Evolutionary conservation across 2,113 vertebrate species (phyloP).

Genomic region (Centrocercus urophasianus): DNA sequence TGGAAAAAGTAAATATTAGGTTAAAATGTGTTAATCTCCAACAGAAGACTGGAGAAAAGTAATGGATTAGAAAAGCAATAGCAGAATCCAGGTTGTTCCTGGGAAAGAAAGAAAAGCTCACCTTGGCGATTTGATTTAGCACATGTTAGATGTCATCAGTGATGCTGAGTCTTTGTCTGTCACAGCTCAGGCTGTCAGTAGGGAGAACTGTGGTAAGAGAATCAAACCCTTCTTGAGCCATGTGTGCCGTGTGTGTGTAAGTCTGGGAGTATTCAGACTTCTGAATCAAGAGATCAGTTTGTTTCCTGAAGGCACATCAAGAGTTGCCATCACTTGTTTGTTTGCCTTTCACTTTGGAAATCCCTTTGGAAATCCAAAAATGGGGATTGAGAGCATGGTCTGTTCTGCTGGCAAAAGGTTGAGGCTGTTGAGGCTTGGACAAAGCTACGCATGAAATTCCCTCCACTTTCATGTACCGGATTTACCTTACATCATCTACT

Average conservation of each 20-base stretch:
- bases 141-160: fast-evolving
- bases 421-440: neutral
- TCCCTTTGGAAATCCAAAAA: neutral
- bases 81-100: neutral
- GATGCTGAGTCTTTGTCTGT: neutral
- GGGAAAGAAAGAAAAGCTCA: neutral
- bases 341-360: neutral
- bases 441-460: neutral
- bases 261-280: neutral
- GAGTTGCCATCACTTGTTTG: neutral
- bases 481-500: neutral
- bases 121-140: neutral
- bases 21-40: neutral
- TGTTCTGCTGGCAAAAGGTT: neutral
- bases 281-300: neutral
- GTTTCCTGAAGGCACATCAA: neutral
- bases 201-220: neutral
- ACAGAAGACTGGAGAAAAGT: neutral
- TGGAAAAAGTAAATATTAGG: neutral
- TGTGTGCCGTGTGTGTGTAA: neutral
- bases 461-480: neutral
- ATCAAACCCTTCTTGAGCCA: neutral
- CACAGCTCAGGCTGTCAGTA: neutral
- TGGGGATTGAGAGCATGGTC: neutral
- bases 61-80: neutral